Evolutionary conservation across 2,888 invertebrate species (phyloP).

Genomic region (Acrobasis repandana): DNA sequence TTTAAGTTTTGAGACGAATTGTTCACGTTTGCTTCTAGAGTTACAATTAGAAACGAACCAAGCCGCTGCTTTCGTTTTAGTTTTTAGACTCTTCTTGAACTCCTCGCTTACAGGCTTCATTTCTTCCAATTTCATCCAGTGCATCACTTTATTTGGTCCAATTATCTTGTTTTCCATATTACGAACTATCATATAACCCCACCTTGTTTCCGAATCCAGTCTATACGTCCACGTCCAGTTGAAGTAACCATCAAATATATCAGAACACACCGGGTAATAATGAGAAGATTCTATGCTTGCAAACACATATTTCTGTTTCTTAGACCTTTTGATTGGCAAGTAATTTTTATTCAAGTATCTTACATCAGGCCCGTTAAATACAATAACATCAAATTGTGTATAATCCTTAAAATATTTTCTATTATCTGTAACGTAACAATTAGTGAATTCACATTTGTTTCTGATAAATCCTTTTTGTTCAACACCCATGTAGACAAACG

Average conservation of each 20-base stretch:
- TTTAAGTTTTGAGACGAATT: conserved; percentile 39
- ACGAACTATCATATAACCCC: conserved; percentile 48
- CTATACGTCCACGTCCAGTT: conserved; percentile 62
- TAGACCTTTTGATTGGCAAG: conserved; percentile 37
- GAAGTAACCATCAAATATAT: conserved; percentile 46
- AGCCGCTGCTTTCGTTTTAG: conserved; percentile 53
- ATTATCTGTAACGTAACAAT: conserved; percentile 48
- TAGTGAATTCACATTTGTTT: conserved; percentile 42
- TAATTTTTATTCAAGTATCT: conserved; percentile 18
- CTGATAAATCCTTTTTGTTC: conserved; percentile 41
- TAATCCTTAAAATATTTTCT: conserved; percentile 33
- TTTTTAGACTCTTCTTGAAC: conserved; percentile 41
- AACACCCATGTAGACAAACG: conserved; percentile 41
- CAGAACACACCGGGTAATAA: conserved; percentile 46
- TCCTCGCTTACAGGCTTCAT: conserved; percentile 45
- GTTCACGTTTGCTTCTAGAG: conserved; percentile 41
- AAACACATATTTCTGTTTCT: conserved; percentile 47
- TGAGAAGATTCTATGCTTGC: conserved; percentile 48
- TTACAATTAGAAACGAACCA: conserved; percentile 61
- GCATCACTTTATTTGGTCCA: conserved; percentile 48
- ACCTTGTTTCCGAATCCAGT: conserved; percentile 50
- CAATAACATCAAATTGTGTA: conserved; percentile 46
- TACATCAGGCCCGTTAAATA: conserved; percentile 47
- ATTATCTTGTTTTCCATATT: conserved; percentile 40
- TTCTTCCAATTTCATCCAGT: conserved; percentile 44